Conservation (phyloP, 2,888 invertebrate genomes). For the Tetanocera ferruginea region DNA sequence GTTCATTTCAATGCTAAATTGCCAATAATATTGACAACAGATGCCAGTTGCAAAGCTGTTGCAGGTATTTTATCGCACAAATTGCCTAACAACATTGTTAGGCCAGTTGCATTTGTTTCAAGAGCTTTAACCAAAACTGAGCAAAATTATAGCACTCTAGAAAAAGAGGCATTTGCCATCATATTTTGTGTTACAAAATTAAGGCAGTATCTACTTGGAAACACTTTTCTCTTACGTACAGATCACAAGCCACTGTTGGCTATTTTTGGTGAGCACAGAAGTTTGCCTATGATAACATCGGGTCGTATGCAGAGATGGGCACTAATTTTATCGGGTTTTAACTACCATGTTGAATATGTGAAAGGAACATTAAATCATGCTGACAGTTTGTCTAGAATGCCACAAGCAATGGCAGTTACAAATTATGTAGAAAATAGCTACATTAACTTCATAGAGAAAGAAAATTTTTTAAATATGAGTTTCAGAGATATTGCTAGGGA, state of each 20-base stretch:
- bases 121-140: slow-evolving; percentile 43
- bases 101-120: slow-evolving; percentile 47
- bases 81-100: slow-evolving; percentile 32
- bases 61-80: slow-evolving; percentile 46
- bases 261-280: slow-evolving; percentile 44
- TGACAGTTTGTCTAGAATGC: slow-evolving; percentile 31
- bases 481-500: slow-evolving; percentile 42
- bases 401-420: slow-evolving; percentile 28
- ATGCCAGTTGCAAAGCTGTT: slow-evolving; percentile 48
- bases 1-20: slow-evolving; percentile 47
- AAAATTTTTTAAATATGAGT: slow-evolving; percentile 31
- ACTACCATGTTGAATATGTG: slow-evolving; percentile 42
- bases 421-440: too few relatives aligned
- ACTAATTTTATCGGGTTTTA: slow-evolving; percentile 45
- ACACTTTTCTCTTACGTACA: slow-evolving; percentile 40
- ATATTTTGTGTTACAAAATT: slow-evolving; percentile 45
- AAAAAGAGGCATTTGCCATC: slow-evolving; percentile 43
- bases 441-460: slow-evolving; percentile 37
- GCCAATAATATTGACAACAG: slow-evolving; percentile 50
- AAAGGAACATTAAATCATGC: slow-evolving; percentile 40
- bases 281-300: slow-evolving; percentile 41
- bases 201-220: slow-evolving; percentile 44
- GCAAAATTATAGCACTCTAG: slow-evolving; percentile 45
- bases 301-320: slow-evolving; percentile 42
- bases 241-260: slow-evolving; percentile 45